Percentiles rank a stretch among this genome's conserved stretches.
Evolutionary conservation across 2,888 invertebrate genomes (phyloP).

Genomic region (Apantesis nais): DNA sequence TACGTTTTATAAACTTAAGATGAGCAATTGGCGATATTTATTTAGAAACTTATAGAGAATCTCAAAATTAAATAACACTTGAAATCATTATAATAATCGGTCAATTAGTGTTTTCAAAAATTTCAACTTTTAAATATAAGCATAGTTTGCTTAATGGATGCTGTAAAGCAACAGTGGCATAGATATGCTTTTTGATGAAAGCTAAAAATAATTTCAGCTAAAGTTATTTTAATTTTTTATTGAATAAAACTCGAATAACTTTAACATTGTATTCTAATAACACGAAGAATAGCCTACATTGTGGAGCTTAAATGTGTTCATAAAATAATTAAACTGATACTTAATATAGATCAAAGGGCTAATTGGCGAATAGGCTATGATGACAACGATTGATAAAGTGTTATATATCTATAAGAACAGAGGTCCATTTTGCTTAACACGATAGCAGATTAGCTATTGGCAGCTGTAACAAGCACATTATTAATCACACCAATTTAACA

Average conservation of each 20-base stretch:
- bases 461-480: slow-evolving; percentile 72
- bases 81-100: slow-evolving; percentile 53
- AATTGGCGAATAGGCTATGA: slow-evolving; percentile 57
- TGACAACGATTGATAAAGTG: slow-evolving; percentile 61
- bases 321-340: slow-evolving; percentile 50
- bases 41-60: slow-evolving; percentile 80
- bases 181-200: slow-evolving; percentile 71
- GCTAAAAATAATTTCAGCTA: slow-evolving; percentile 64
- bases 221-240: slow-evolving; percentile 67
- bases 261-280: slow-evolving; percentile 42
- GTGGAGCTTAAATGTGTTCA: slow-evolving; percentile 73
- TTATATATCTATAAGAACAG: slow-evolving; percentile 60
- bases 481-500: slow-evolving; percentile 74
- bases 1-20: slow-evolving; percentile 77
- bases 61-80: slow-evolving; percentile 74
- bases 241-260: slow-evolving; percentile 53
- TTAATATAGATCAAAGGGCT: slow-evolving; percentile 32
- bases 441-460: slow-evolving; percentile 53
- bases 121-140: slow-evolving; percentile 56
- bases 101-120: slow-evolving; percentile 64
- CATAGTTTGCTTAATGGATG: slow-evolving; percentile 65
- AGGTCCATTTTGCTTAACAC: slow-evolving; percentile 76
- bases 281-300: slow-evolving; percentile 40
- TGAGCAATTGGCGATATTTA: slow-evolving; percentile 76
- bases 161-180: slow-evolving; percentile 61